Percentiles rank a stretch among this genome's conserved stretches.
Evolutionary conservation across 2,797 vertebrate genomes (phyloP).

Genomic region (Lacerta bilineata): DNA sequence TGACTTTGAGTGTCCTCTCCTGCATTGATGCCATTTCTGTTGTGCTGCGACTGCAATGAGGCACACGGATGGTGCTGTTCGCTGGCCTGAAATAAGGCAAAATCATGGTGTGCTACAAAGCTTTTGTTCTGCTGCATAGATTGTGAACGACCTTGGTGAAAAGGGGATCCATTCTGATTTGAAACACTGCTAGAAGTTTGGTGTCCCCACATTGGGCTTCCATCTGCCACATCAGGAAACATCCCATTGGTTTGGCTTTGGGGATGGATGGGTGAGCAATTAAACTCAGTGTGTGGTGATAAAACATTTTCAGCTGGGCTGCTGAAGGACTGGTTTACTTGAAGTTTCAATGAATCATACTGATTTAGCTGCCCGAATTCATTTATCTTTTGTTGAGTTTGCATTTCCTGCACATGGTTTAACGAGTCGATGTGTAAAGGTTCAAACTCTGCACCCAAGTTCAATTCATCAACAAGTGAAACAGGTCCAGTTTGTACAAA

Average conservation of each 20-base stretch:
- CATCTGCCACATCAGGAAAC: conserved; percentile 89
- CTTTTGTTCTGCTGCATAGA: conserved; percentile 88
- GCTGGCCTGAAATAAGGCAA: conserved; percentile 90
- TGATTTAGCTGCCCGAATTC: conserved; percentile 90
- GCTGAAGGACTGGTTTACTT: conserved; percentile 82
- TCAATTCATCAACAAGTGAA: conserved; percentile 96
- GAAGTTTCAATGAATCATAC: conserved; percentile 90
- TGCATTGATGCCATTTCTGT: conserved; percentile 82
- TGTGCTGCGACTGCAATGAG: conserved; percentile 79
- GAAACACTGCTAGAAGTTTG: conserved; percentile 83
- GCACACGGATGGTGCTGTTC: conserved; percentile 85
- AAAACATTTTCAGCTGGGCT: conserved; percentile 84
- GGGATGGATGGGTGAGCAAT: conserved; percentile 86
- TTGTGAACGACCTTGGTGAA: conserved; percentile 91
- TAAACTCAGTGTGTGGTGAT: conserved; percentile 90
- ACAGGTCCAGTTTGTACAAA: conserved; percentile 90
- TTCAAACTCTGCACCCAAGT: conserved; percentile 94
- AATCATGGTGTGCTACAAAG: conserved; percentile 89
- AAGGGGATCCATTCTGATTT: conserved; percentile 92
- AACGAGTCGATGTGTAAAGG: conserved; percentile 91
- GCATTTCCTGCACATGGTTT: conserved; percentile 88
- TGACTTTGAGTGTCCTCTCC: conserved; percentile 82
- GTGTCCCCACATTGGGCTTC: conserved; percentile 97
- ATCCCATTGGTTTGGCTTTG: conserved; percentile 91
- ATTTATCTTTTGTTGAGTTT: conserved; percentile 86